Evolutionary conservation across 2,888 invertebrate species (phyloP).

Genomic region (Helleia helle): DNA sequence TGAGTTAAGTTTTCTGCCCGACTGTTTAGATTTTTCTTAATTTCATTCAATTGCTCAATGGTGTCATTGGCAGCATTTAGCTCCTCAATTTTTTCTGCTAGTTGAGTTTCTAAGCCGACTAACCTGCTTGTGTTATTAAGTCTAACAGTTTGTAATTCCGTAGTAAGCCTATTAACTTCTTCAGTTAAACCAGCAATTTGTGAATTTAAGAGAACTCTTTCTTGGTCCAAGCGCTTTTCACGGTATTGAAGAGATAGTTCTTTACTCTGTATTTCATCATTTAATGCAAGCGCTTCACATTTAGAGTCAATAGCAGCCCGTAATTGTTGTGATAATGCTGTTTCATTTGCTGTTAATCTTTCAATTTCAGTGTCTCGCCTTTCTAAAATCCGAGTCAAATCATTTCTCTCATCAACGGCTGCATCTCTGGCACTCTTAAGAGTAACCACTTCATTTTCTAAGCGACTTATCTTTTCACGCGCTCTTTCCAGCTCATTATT

Average conservation of each 20-base stretch:
- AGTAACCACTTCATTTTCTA: conserved; percentile 78
- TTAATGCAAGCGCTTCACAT: conserved; percentile 85
- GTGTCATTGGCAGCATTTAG: conserved; percentile 80
- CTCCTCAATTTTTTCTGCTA: conserved; percentile 87
- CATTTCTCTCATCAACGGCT: conserved; percentile 83
- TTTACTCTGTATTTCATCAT: conserved; percentile 87
- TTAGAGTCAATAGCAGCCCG: conserved; percentile 84
- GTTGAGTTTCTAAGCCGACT: conserved; percentile 81
- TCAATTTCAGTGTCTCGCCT: conserved; percentile 83
- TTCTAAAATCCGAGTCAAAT: conserved; percentile 80
- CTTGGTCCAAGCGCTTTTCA: conserved; percentile 89
- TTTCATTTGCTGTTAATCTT: conserved; percentile 79
- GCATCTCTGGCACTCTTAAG: conserved; percentile 80
- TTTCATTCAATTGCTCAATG: conserved; percentile 78
- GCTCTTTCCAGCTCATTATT: conserved; percentile 78
- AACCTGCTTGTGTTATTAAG: conserved; percentile 78
- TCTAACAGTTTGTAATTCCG: conserved; percentile 83
- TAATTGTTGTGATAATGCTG: conserved; percentile 81
- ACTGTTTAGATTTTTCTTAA: conserved; percentile 78
- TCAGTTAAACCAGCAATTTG: conserved; percentile 86
- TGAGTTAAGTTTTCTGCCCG: conserved; percentile 81
- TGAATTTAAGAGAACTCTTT: conserved; percentile 81
- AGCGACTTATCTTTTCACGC: conserved; percentile 74
- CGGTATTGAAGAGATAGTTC: conserved; percentile 85
- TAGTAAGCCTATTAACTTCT: conserved; percentile 84